A percentile compares a stretch with the other conserved stretches of the same genome.
Conservation (phyloP, 1,140 invertebrate genomes). For the Euborellia annulipes region DNA sequence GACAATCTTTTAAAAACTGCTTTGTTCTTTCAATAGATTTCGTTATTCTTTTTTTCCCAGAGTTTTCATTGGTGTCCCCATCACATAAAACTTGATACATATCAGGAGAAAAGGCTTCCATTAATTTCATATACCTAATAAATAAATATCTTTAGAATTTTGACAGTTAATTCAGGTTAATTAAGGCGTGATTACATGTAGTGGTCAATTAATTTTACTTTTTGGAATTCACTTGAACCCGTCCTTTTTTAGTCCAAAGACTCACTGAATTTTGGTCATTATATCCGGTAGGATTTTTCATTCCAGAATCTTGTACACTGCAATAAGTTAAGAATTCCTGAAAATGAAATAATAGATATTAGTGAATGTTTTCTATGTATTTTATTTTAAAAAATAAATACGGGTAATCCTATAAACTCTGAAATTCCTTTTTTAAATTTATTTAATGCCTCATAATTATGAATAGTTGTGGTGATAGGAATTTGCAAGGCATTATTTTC, state of each 20-base stretch:
- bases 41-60: conserved; percentile 44
- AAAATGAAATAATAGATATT: conserved; percentile 11
- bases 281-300: conserved; percentile 40
- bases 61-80: conserved; percentile 53
- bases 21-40: conserved; percentile 47
- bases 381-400: conserved; percentile 13
- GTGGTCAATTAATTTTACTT: conserved; percentile 18
- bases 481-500: conserved; percentile 36
- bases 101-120: conserved; percentile 60
- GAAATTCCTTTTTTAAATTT: conserved; percentile 31
- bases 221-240: conserved; percentile 40
- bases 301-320: conserved; percentile 46
- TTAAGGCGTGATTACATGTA: not conserved
- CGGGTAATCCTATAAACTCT: conserved; percentile 39
- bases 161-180: no score
- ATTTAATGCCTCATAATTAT: conserved; percentile 34
- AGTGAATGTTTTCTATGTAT: conserved; percentile 2
- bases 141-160: no score
- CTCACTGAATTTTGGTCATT: conserved; percentile 48
- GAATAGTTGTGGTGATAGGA: conserved; percentile 35
- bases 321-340: conserved; percentile 41
- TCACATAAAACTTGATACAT: conserved; percentile 63
- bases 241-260: conserved; percentile 55
- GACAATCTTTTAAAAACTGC: conserved; percentile 40
- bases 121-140: conserved; percentile 50